These are phyloP conservation scores for Chydorus sphaericus DNA, from an alignment of 2,888 invertebrate species.

Conservation along the genomic window DNA sequence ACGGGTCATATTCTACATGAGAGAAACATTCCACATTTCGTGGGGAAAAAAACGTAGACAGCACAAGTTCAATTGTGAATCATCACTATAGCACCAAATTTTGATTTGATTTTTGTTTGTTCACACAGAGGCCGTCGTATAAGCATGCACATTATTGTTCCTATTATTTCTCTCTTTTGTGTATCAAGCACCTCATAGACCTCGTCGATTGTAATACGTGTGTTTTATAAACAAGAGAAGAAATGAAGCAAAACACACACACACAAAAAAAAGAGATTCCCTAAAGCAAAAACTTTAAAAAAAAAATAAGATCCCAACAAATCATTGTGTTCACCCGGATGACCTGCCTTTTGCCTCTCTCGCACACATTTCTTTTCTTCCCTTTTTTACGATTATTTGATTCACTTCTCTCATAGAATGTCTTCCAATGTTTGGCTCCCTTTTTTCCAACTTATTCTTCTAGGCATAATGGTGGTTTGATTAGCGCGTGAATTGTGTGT, in stretches of 20 bases:
- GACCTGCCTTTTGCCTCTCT: too few species aligned
- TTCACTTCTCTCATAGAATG: too few species aligned
- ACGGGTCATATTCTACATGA: too few species aligned
- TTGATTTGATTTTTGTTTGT: too few species aligned
- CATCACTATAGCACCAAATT: too few species aligned
- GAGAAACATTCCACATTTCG: too few species aligned
- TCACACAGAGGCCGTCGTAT: too few species aligned
- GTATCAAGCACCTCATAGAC: background rate
- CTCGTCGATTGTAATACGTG: background rate
- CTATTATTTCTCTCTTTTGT: background rate
- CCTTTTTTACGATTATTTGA: background rate
- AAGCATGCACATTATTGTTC: background rate
- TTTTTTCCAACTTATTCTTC: background rate
- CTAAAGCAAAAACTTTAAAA: background rate
- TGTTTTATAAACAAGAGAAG: too few species aligned
- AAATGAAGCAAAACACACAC: background rate
- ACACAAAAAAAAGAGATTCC: background rate
- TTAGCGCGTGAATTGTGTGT: too few species aligned
- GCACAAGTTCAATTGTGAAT: too few species aligned
- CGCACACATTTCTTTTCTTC: background rate
- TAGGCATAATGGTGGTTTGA: background rate
- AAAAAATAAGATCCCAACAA: background rate
- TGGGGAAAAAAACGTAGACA: too few species aligned
- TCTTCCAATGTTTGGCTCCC: background rate
- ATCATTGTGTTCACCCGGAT: conserved; percentile 5